Conservation (phyloP, 2,888 invertebrate species). For the Drosophila sordidula region DNA sequence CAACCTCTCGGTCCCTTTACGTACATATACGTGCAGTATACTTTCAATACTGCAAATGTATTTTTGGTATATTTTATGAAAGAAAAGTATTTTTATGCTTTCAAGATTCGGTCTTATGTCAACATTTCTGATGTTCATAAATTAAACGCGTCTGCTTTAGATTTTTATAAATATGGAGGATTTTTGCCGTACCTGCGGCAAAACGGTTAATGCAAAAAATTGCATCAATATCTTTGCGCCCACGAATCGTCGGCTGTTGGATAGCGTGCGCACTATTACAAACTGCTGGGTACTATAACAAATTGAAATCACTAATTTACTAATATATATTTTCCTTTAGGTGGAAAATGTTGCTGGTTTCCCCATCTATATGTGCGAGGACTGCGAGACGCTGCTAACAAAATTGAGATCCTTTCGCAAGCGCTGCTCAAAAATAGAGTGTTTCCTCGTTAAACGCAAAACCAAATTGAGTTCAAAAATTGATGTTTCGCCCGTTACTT, state of each 20-base stretch:
- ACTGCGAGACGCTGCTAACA: conserved; percentile 56
- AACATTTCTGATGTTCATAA: conserved; percentile 11
- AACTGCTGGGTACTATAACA: conserved; percentile 61
- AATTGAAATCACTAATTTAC: neutral
- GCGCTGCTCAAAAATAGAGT: conserved; percentile 61
- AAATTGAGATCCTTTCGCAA: conserved; percentile 55
- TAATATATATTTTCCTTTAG: conserved; percentile 28
- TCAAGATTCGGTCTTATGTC: conserved; percentile 9
- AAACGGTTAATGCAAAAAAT: conserved; percentile 36
- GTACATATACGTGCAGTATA: neutral
- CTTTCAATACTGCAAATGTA: neutral
- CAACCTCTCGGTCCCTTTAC: too few species aligned
- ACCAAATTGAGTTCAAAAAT: conserved; percentile 13
- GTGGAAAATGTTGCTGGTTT: conserved; percentile 49
- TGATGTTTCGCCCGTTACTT: neutral
- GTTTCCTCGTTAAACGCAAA: conserved; percentile 44
- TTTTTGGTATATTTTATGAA: conserved; percentile 8
- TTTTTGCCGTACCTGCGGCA: conserved; percentile 69
- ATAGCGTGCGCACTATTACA: conserved; percentile 48
- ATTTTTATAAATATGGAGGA: conserved; percentile 49
- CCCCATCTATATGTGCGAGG: conserved; percentile 48
- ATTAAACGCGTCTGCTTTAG: neutral
- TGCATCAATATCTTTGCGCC: conserved; percentile 46
- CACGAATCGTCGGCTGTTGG: conserved; percentile 38
- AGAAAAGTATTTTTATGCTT: conserved; percentile 1